These are phyloP conservation scores for Calameuta idolon DNA, from an alignment of 2,888 invertebrate genomes.

Conservation along the genomic window DNA sequence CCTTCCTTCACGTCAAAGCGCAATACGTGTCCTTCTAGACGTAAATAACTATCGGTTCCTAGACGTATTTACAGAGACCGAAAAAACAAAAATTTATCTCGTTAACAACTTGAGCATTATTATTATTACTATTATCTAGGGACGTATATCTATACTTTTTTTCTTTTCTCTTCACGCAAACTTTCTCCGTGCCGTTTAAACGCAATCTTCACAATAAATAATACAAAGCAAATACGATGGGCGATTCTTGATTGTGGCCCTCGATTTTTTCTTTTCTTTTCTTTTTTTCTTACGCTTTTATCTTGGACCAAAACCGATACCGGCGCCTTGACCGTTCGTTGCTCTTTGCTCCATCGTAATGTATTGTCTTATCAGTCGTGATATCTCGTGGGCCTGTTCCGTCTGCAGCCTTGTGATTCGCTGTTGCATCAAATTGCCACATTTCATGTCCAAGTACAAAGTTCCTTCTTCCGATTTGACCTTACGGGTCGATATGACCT, in stretches of 20 bases:
- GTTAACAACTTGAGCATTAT: not conserved
- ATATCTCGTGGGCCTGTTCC: constrained; percentile 97
- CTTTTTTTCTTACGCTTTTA: constrained; percentile 34
- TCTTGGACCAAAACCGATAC: constrained; percentile 57
- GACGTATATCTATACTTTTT: not conserved
- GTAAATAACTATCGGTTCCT: not conserved
- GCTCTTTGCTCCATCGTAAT: constrained; percentile 87
- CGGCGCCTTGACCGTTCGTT: constrained; percentile 53
- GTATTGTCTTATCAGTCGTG: constrained; percentile 95
- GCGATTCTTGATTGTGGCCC: constrained; percentile 8
- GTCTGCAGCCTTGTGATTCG: constrained; percentile 95
- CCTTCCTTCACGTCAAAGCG: not conserved
- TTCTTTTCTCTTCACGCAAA: not conserved
- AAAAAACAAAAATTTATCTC: not conserved
- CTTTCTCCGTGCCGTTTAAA: not conserved
- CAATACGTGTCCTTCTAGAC: not conserved
- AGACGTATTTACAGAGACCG: not conserved
- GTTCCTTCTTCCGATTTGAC: constrained; percentile 92
- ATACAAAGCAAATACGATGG: constrained; percentile 24
- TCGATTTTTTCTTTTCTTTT: not conserved
- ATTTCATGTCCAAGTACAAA: constrained; percentile 95
- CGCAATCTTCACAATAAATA: constrained; percentile 5
- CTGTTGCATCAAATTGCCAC: constrained; percentile 96
- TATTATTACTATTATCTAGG: not conserved
- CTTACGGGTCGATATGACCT: constrained; percentile 96